Base-by-base conservation (phyloP, 2,888 invertebrate genomes). In the Scaptomyza parva region DNA sequence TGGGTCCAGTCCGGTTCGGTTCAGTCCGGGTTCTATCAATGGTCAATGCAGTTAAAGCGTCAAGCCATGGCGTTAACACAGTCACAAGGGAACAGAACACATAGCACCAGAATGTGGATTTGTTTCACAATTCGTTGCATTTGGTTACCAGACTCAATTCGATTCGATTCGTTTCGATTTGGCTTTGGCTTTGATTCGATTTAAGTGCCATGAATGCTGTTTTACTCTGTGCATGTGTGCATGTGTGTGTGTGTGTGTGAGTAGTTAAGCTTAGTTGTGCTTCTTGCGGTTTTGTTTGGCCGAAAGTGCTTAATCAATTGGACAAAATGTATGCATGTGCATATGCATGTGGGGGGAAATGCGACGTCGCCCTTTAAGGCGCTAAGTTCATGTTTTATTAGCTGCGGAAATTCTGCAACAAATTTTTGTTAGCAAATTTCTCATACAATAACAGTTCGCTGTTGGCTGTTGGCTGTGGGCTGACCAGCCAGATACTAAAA, bases 221-320 rank as follows among this genome's bases (percentile, higher is more conserved):
- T 57, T 52, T 44, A n/a, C n/a, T n/a, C 33, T 41, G 22, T 33
- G 5, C 6, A 0, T 35, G 22, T 45, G 28, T 40, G 17, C 39
- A 22, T 67, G 22, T 43, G n/a, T 24, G 14, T 43, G 5, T 33
- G 60, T 45, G 65, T 20, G 37, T 14, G 33, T 9, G 50, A n/a
- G 33, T 41, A 26, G 63, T 39, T 60, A 50, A 40, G 55, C 48
- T 44, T 44, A 12, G 40, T 55, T 61, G 40, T 63, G 48, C 59
- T 57, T 57, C n/a, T 66, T 66, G 63, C 52, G 76, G 65, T 63
- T 73, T 61, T 50, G 67, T 45, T 41, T 44, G 58, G 58, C 60
- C 41, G n/a, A 64, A 61, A 70, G 65, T 73, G 72, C 70, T 65
- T 69, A 82, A 78, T 85, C 83, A 82, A 78, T 78, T 78, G 68